phyloP scores from a whole-genome alignment of 2,888 invertebrate genomes.

The Melanostoma scalare region DNA sequence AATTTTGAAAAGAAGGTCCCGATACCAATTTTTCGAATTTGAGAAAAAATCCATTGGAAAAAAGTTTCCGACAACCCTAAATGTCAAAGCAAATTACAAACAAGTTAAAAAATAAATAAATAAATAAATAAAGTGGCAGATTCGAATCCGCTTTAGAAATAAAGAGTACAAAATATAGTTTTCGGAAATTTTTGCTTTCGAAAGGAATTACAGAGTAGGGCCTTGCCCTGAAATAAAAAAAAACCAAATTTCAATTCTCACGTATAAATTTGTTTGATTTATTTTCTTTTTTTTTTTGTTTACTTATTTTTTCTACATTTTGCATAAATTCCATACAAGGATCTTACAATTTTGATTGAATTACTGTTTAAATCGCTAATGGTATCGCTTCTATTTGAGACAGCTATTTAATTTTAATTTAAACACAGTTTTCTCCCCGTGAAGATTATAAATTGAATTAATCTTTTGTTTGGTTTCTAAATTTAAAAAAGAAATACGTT shows the following conservation, averaged over 20 bases:
- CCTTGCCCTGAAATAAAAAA: not conserved
- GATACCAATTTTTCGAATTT: too few relatives aligned
- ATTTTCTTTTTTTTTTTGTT: constrained; percentile 27
- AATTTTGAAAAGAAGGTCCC: too few relatives aligned
- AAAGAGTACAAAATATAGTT: too few relatives aligned
- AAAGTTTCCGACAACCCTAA: too few relatives aligned
- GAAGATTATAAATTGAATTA: constrained; percentile 18
- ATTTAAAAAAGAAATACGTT: constrained; percentile 59
- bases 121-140: too few relatives aligned
- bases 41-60: too few relatives aligned
- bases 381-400: constrained; percentile 34
- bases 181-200: too few relatives aligned
- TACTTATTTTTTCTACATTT: constrained; percentile 65
- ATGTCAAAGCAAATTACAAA: too few relatives aligned
- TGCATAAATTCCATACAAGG: constrained; percentile 52
- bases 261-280: constrained; percentile 69
- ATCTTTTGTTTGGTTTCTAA: constrained; percentile 20
- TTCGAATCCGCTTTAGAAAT: too few relatives aligned
- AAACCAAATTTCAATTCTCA: constrained; percentile 13
- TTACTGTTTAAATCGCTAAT: constrained; percentile 41
- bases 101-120: too few relatives aligned
- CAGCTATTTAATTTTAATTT: constrained; percentile 51
- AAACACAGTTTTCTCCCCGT: not conserved
- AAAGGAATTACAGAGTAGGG: too few relatives aligned
- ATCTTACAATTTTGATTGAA: constrained; percentile 59